Evolutionary conservation across 2,888 invertebrate species (phyloP).

Genomic region (Luperina testacea): DNA sequence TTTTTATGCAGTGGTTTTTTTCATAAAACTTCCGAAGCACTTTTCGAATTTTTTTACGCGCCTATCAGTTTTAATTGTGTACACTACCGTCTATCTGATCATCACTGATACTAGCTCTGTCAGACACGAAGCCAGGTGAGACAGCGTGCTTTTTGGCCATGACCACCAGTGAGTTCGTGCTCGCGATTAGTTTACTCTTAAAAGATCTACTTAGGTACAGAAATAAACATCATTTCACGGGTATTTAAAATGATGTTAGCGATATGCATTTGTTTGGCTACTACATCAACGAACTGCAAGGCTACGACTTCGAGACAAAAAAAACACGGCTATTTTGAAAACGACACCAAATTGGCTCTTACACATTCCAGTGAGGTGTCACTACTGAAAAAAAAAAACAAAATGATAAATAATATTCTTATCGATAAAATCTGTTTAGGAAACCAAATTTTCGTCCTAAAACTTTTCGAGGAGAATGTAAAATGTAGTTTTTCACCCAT

Average conservation of each 20-base stretch:
- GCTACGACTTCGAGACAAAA: neutral
- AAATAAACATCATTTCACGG: neutral
- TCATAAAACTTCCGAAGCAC: no score
- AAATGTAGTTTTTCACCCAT: slow-evolving; percentile 21
- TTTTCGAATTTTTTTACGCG: no score
- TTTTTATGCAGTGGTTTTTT: no score
- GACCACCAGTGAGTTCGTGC: no score
- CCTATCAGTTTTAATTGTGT: no score
- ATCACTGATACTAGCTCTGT: no score
- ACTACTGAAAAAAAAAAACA: neutral
- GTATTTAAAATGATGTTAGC: neutral
- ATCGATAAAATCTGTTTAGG: neutral
- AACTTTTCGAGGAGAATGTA: slow-evolving; percentile 2
- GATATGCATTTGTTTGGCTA: neutral
- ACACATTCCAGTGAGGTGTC: neutral
- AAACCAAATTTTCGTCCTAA: slow-evolving; percentile 5
- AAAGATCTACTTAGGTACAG: neutral
- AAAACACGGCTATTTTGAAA: neutral
- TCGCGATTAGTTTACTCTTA: no score
- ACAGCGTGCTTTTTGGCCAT: no score
- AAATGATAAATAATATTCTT: neutral
- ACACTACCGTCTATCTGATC: no score
- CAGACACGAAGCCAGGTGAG: no score
- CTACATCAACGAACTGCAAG: neutral
- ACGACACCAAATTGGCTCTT: no score